phyloP scores from a whole-genome alignment of 2,797 vertebrate species.

The Gambelia wislizenii region DNA sequence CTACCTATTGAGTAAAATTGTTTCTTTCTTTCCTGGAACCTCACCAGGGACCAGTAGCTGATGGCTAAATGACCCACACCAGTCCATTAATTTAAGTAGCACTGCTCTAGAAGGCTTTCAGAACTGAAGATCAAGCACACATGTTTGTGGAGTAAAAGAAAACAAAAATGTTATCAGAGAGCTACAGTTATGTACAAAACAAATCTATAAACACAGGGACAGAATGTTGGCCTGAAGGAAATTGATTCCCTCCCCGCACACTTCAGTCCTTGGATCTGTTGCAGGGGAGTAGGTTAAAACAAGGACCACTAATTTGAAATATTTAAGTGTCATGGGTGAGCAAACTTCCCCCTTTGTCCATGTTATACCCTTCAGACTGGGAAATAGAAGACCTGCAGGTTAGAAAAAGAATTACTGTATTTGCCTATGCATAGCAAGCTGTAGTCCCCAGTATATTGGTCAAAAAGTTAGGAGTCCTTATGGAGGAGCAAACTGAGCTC shows the following conservation, averaged over 20 bases:
- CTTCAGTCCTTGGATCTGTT: neutral
- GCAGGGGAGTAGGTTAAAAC: neutral
- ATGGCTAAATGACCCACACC: too few species aligned
- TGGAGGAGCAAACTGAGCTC: neutral
- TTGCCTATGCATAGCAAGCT: neutral
- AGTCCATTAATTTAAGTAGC: too few species aligned
- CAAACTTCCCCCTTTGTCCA: neutral
- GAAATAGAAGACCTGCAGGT: neutral
- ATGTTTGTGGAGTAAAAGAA: neutral
- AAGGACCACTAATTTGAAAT: neutral
- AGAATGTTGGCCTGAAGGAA: neutral
- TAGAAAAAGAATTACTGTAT: neutral
- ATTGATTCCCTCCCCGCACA: neutral
- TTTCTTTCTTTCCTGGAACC: too few species aligned
- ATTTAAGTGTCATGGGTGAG: neutral
- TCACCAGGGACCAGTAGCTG: too few species aligned
- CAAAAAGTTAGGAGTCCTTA: neutral
- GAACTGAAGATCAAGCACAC: neutral
- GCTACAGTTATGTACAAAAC: neutral
- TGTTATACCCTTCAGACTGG: neutral
- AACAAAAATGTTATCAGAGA: neutral
- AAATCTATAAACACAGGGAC: neutral
- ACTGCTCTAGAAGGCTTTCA: neutral
- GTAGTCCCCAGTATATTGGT: neutral
- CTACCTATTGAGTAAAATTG: too few species aligned